phyloP scores from a whole-genome alignment of 2,113 vertebrate species.

The Amblyopsis rosae region DNA sequence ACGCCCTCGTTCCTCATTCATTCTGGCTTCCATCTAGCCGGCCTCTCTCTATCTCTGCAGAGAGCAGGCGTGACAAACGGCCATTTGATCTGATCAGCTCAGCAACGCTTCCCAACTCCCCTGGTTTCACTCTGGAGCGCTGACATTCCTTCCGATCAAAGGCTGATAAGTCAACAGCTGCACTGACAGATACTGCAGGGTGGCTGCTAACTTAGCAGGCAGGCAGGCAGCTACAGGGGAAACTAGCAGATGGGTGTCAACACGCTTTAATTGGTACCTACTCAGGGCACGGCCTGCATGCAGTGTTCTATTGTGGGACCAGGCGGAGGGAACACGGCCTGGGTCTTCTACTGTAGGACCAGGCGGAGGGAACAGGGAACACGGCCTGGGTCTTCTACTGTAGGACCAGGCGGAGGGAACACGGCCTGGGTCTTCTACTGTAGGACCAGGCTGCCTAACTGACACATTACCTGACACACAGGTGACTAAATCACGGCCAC shows the following conservation, averaged over 20 bases:
- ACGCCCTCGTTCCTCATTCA: conserved; percentile 49
- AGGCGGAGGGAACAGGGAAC: background rate
- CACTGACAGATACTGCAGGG: background rate
- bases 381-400: background rate
- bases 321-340: background rate
- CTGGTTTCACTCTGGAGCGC: conserved; percentile 32
- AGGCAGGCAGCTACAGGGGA: no score
- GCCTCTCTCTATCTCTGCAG: conserved; percentile 34
- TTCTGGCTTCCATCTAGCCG: conserved; percentile 14
- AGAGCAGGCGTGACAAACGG: conserved; percentile 58
- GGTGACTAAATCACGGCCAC: conserved; percentile 51
- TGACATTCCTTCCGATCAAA: conserved; percentile 19
- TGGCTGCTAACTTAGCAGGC: no score
- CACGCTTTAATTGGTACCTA: background rate
- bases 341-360: background rate
- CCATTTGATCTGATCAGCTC: conserved; percentile 56
- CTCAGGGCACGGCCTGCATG: conserved; percentile 1
- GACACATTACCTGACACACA: conserved; percentile 21
- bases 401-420: background rate
- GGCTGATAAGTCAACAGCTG: conserved; percentile 8
- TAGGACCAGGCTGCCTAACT: no score
- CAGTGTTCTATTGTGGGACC: background rate
- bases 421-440: background rate
- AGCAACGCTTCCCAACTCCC: conserved; percentile 30
- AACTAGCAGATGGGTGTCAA: background rate